Conservation (phyloP, 1,140 invertebrate species). For the Pectinophora gossypiella region DNA sequence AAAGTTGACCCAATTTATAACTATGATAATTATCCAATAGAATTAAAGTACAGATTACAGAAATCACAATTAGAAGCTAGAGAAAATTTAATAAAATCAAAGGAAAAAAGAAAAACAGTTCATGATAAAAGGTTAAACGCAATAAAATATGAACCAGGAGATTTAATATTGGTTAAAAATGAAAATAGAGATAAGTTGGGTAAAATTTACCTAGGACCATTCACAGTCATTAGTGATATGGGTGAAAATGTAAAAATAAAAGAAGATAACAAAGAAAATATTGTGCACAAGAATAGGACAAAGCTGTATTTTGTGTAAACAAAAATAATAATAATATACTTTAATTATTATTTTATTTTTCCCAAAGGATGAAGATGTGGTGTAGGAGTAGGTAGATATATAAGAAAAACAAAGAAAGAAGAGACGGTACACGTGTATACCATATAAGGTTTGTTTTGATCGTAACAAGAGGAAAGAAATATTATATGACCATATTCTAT, state of each 20-base stretch:
- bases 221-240: slow-evolving; percentile 2
- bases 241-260: slow-evolving; percentile 4
- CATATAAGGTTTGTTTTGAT: no score
- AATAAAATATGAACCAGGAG: slow-evolving; percentile 3
- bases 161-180: slow-evolving; percentile 8
- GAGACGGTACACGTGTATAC: no score
- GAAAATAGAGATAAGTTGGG: slow-evolving; percentile 3
- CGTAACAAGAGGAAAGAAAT: no score
- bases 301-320: no score
- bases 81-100: slow-evolving; percentile 13
- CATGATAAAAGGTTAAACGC: slow-evolving; percentile 4
- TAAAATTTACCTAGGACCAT: slow-evolving; percentile 5
- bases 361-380: no score
- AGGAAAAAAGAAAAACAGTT: slow-evolving; percentile 8
- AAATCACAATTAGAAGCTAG: slow-evolving; percentile 8
- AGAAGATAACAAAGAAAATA: slow-evolving; percentile 1
- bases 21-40: background rate
- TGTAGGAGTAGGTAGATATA: no score
- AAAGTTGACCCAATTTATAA: slow-evolving; percentile 9
- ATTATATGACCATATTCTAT: no score
- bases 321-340: no score
- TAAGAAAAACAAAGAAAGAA: no score
- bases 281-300: slow-evolving; percentile 7
- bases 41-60: slow-evolving; percentile 16
- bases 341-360: no score